Evolutionary conservation across 2,797 vertebrate genomes (phyloP).

Genomic region (Macropus fuliginosus): DNA sequence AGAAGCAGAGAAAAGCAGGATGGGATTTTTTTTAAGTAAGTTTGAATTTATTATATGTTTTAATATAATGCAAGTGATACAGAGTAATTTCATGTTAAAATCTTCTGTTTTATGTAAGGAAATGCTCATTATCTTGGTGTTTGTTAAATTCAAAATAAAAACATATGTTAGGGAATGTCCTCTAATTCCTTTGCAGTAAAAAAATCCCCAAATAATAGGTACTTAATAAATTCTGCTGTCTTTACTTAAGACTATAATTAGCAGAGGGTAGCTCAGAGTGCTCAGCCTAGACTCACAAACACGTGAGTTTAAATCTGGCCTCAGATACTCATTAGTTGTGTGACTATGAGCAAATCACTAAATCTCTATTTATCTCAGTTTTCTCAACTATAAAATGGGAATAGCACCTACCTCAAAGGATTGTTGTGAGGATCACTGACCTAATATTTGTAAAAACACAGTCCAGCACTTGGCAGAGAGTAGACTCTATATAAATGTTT

Average conservation of each 20-base stretch:
- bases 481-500: background rate
- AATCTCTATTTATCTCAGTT: background rate
- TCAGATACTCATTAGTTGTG: background rate
- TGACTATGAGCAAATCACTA: background rate
- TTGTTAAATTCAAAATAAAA: background rate
- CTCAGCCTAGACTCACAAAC: background rate
- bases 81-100: background rate
- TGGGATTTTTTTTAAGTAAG: background rate
- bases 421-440: background rate
- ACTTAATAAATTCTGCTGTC: background rate
- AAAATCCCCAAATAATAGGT: too few species aligned
- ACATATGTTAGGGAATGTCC: background rate
- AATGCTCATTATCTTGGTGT: background rate
- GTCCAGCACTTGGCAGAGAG: too few species aligned
- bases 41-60: background rate
- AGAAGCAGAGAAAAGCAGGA: background rate
- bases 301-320: background rate
- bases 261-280: background rate
- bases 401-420: background rate
- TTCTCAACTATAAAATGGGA: background rate
- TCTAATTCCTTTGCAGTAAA: background rate
- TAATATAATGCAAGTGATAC: background rate
- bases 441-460: background rate
- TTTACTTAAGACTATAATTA: background rate
- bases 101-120: background rate